Evolutionary conservation across 2,113 vertebrate genomes (phyloP), one percentile per base, ranked within the genome.

Genomic region (Aegotheles bennettii): DNA sequence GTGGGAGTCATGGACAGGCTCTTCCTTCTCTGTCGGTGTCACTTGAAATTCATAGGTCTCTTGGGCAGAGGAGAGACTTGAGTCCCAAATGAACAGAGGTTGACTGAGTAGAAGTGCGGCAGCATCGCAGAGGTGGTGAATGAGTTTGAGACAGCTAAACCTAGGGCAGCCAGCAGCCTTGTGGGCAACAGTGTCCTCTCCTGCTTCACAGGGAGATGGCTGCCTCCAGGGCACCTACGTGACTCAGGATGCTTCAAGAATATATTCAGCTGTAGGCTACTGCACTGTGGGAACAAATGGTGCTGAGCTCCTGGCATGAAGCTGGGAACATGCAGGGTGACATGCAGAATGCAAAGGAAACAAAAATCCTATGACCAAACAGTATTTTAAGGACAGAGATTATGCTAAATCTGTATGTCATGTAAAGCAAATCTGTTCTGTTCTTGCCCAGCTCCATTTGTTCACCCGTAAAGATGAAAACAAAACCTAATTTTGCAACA

Each of bases 401-500:
- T 24, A 33, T 26, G 47, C 35, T 38, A 65, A 54, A 84, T 60
- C 48, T 69, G 10, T n/a, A 51, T 24, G 15, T 64, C 20, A 57
- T 15, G 13, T 38, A 53, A 83, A 80, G 42, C 31, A 65, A 68
- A 86, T 61, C 26, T 70, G 7, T 77, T 35, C 53, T 1, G 1
- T 77, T 87, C 48, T 56, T 50, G 35, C 29, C 33, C 2, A 2
- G 31, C 36, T 82, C 56, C 45, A 47, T 61, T 85, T 73, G 6
- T 48, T 92, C 38, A 74, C 67, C 63, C 74, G 38, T 61, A 54
- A 79, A 65, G 70, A 79, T 43, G 57, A 73, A 94, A 90, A 40
- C 38, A 35, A 51, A 50, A 47, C 7, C 25, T 73, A 51, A 61
- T 93, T 91, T 89, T 87, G 57, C 48, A 76, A 65, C 15, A 71